Evolutionary conservation across 53 echinoderm and acorn worm species (phyloP).

Genomic region (Zoroaster sp.): DNA sequence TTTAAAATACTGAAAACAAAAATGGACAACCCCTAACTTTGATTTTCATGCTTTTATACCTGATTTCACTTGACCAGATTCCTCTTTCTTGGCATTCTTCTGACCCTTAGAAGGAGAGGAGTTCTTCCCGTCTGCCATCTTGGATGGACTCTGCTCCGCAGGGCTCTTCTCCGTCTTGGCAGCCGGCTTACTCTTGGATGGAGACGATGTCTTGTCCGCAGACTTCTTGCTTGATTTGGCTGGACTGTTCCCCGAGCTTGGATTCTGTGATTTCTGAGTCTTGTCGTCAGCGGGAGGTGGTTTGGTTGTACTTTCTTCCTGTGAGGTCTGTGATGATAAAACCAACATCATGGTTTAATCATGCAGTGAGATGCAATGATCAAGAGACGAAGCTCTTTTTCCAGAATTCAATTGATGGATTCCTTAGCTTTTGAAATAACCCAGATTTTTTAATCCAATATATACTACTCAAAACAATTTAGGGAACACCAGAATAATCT

Average conservation of each 20-base stretch:
- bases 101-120: conserved; percentile 3
- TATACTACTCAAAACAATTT: too few relatives aligned
- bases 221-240: conserved; percentile 29
- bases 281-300: not conserved
- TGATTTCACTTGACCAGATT: not conserved
- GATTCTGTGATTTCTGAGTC: not conserved
- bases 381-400: too few relatives aligned
- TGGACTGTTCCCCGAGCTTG: conserved; percentile 7
- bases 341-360: too few relatives aligned
- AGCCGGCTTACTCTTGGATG: conserved; percentile 2
- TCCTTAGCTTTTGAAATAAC: too few relatives aligned
- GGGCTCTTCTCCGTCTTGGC: not conserved
- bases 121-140: not conserved
- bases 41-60: not conserved
- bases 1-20: not conserved
- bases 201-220: not conserved
- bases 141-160: not conserved
- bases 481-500: too few relatives aligned
- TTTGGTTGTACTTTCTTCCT: not conserved
- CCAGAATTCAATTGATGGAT: too few relatives aligned
- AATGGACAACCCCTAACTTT: not conserved
- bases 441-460: too few relatives aligned
- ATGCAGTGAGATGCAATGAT: too few relatives aligned
- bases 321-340: not conserved
- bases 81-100: conserved; percentile 12